A percentile compares a stretch with the other conserved stretches of the same genome.
Evolutionary conservation across 1,140 invertebrate genomes (phyloP).

Genomic region (Lucilia cuprina): DNA sequence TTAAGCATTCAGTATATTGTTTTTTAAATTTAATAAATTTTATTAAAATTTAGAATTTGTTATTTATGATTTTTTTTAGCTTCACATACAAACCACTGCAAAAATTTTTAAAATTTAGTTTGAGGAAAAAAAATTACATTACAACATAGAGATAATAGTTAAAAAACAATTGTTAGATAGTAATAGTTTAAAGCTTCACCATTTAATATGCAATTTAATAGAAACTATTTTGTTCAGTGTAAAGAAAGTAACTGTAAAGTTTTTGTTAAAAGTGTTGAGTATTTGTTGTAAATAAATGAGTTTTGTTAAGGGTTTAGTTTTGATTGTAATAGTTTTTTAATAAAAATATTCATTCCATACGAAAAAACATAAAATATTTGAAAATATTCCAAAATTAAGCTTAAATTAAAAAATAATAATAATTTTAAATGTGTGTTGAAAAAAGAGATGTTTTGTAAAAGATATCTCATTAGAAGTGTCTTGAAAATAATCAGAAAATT

Average conservation of each 20-base stretch:
- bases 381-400: no score
- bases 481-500: no score
- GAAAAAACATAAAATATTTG: no score
- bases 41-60: background rate
- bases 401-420: no score
- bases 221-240: background rate
- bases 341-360: no score
- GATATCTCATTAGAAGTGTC: no score
- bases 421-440: no score
- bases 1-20: background rate
- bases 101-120: conserved; percentile 12
- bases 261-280: background rate
- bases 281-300: background rate
- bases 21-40: no score
- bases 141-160: conserved; percentile 1
- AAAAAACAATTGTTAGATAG: background rate
- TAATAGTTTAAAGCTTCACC: background rate
- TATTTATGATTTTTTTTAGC: background rate
- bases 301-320: background rate
- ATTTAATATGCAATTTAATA: background rate
- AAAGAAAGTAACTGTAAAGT: background rate
- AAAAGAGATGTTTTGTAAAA: no score
- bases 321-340: no score
- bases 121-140: background rate
- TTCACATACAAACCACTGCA: conserved; percentile 25